Evolutionary conservation across 1,140 invertebrate genomes (phyloP).

Genomic region (Aphelenchoides fujianensis): DNA sequence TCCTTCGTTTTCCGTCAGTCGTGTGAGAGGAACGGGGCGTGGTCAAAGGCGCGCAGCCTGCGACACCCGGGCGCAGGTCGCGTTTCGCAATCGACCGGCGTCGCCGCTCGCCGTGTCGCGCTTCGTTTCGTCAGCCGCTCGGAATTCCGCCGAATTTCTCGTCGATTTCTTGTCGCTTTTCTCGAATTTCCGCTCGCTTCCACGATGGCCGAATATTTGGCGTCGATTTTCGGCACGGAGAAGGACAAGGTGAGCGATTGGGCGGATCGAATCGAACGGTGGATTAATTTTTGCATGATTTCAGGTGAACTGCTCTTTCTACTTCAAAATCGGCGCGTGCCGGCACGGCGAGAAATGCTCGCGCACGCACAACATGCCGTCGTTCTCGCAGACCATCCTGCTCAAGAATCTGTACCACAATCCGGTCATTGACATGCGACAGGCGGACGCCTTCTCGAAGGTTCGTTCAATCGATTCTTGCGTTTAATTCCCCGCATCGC

Average conservation of each 20-base stretch:
- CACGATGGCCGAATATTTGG: conserved; percentile 81
- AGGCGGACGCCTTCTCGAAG: conserved; percentile 47
- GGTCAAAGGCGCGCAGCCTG: no score
- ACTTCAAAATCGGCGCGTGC: conserved; percentile 98
- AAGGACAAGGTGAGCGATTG: conserved; percentile 75
- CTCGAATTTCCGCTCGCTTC: no score
- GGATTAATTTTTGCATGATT: conserved; percentile 12
- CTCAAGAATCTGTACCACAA: conserved; percentile 52
- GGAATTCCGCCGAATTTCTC: no score
- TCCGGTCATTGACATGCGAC: conserved; percentile 47
- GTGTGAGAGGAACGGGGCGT: no score
- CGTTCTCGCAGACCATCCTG: conserved; percentile 75
- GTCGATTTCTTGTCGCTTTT: no score
- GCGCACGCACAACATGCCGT: conserved; percentile 95
- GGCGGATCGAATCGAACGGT: no score
- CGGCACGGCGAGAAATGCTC: conserved; percentile 95
- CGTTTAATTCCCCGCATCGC: conserved; percentile 12
- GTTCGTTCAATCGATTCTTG: conserved; percentile 25
- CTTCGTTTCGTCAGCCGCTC: no score
- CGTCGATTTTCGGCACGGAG: conserved; percentile 97
- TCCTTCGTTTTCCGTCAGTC: no score
- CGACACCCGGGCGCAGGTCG: no score
- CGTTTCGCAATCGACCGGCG: no score
- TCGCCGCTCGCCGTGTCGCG: no score
- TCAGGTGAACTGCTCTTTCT: conserved; percentile 90